A percentile compares a stretch with the other conserved stretches of the same genome.
phyloP scores from a whole-genome alignment of 1,140 invertebrate genomes.

The Monomorium pharaonis region DNA sequence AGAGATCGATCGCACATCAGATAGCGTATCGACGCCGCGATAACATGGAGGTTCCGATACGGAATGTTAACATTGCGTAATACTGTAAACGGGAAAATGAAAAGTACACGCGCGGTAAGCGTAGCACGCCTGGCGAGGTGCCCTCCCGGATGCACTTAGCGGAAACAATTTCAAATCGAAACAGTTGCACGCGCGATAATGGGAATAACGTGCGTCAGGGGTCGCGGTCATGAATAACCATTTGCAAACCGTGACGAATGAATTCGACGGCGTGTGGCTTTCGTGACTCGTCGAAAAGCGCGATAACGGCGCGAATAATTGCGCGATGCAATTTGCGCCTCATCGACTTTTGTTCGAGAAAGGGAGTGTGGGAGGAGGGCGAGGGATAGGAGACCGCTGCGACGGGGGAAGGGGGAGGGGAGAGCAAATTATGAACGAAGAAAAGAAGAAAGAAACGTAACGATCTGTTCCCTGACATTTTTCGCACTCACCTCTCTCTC shows the following conservation, averaged over 20 bases:
- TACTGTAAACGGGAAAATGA: neutral
- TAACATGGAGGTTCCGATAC: neutral
- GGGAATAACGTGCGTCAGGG: neutral
- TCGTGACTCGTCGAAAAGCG: neutral
- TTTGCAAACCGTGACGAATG: neutral
- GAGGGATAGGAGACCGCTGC: neutral
- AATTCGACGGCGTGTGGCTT: neutral
- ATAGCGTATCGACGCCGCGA: neutral
- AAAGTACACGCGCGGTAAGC: neutral
- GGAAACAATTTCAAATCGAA: neutral
- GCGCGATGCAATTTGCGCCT: neutral
- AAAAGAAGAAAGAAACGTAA: constrained; percentile 25
- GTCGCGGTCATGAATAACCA: neutral
- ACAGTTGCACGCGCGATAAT: neutral
- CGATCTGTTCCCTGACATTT: neutral
- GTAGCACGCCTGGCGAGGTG: too few relatives aligned
- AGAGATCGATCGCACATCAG: neutral
- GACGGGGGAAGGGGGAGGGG: neutral
- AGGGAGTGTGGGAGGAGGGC: neutral
- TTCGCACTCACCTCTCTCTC: constrained; percentile 44
- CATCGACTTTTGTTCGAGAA: neutral
- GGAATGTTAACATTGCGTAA: neutral
- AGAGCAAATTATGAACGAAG: neutral
- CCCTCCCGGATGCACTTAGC: too few relatives aligned
- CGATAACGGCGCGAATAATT: constrained; percentile 6